Evolutionary conservation across 1,140 invertebrate species (phyloP).

Genomic region (Calycopis cecrops): DNA sequence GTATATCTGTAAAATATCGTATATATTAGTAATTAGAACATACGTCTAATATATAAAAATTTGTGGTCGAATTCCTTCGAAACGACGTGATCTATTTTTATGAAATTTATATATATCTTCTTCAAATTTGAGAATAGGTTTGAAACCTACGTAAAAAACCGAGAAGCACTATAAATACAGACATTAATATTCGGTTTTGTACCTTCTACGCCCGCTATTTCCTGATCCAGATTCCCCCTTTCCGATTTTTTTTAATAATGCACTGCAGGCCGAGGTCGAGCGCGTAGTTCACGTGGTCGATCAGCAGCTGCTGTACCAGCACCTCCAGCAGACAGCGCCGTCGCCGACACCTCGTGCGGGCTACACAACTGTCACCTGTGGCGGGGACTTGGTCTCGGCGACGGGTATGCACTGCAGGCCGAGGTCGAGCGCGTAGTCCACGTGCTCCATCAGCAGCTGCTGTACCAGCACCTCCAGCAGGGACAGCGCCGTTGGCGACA

Average conservation of each 20-base stretch:
- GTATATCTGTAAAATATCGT: constrained; percentile 81
- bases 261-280: constrained; percentile 93
- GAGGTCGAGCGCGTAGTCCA: constrained; percentile 96
- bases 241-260: no score
- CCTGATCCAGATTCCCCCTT: no score
- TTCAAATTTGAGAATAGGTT: no score
- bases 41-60: no score
- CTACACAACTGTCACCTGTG: constrained; percentile 80
- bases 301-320: constrained; percentile 89
- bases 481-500: constrained; percentile 86
- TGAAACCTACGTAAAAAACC: no score
- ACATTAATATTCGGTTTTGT: no score
- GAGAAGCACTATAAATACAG: no score
- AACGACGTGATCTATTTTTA: no score
- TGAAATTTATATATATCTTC: no score
- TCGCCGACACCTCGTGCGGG: constrained; percentile 84
- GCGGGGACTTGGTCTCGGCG: constrained; percentile 87
- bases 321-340: constrained; percentile 92
- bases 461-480: constrained; percentile 93
- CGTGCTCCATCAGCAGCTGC: constrained; percentile 92
- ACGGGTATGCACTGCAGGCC: constrained; percentile 94
- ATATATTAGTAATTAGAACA: no score
- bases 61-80: no score
- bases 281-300: constrained; percentile 97
- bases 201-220: no score